phyloP scores from a whole-genome alignment of 1,140 invertebrate species.

The Meteorus sp. region DNA sequence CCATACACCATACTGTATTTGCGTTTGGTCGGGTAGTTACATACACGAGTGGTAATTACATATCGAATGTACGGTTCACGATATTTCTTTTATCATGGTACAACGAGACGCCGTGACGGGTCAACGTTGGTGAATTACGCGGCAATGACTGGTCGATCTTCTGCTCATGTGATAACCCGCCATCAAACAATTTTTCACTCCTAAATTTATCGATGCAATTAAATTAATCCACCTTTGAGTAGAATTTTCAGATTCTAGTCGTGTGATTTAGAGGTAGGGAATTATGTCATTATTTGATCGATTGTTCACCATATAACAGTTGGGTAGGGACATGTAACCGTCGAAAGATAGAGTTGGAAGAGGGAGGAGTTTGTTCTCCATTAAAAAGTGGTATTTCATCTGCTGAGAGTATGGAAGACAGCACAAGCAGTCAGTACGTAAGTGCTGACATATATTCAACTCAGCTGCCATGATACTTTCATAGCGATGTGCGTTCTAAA shows the following conservation, averaged over 20 bases:
- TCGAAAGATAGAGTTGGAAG: too few relatives aligned
- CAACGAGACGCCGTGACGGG: neutral
- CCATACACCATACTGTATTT: constrained; percentile 17
- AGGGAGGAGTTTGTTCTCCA: too few relatives aligned
- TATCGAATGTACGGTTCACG: constrained; percentile 10
- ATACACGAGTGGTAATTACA: constrained; percentile 22
- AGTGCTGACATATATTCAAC: constrained; percentile 18
- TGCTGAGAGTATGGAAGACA: neutral
- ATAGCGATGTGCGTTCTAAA: too few relatives aligned
- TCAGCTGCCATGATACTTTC: neutral
- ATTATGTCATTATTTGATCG: too few relatives aligned
- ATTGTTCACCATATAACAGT: too few relatives aligned
- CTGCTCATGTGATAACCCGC: neutral
- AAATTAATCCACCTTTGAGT: too few relatives aligned
- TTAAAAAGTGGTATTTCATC: too few relatives aligned
- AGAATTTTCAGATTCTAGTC: too few relatives aligned
- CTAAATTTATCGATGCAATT: too few relatives aligned
- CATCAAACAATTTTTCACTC: neutral
- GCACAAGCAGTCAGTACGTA: constrained; percentile 8
- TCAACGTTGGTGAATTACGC: constrained; percentile 15
- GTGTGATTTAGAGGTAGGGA: too few relatives aligned
- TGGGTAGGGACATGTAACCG: too few relatives aligned
- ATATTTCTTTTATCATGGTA: constrained; percentile 14
- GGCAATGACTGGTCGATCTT: constrained; percentile 4
- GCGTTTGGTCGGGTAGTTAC: constrained; percentile 13